Percentiles rank a stretch among this genome's conserved stretches.
Conservation (phyloP, 2,888 invertebrate genomes). For the Bhutanitis thaidina region DNA sequence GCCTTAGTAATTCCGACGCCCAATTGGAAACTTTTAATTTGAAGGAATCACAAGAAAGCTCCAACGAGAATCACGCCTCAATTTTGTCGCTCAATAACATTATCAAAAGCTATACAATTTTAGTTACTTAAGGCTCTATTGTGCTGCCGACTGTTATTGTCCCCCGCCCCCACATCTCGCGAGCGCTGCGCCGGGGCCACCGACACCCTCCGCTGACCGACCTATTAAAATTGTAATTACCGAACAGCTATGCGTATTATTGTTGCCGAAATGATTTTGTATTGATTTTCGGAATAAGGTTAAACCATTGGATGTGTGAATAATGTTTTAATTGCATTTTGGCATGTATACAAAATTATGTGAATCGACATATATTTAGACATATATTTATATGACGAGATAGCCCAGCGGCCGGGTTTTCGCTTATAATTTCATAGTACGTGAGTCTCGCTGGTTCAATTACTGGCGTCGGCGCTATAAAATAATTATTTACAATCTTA, state of each 20-base stretch:
- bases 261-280: slow-evolving; percentile 60
- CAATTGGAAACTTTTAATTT: slow-evolving; percentile 4
- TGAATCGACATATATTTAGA: too few relatives aligned
- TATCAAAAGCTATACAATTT: slow-evolving; percentile 58
- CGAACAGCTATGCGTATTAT: slow-evolving; percentile 54
- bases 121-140: slow-evolving; percentile 55
- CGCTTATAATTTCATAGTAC: too few relatives aligned
- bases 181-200: slow-evolving; percentile 24
- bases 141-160: slow-evolving; percentile 40
- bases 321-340: slow-evolving; percentile 10
- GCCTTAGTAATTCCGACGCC: background rate
- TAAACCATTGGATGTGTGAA: background rate
- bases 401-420: too few relatives aligned
- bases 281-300: slow-evolving; percentile 44
- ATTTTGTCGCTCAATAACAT: slow-evolving; percentile 42
- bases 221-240: slow-evolving; percentile 75
- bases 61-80: slow-evolving; percentile 28
- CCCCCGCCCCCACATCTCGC: slow-evolving; percentile 26
- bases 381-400: too few relatives aligned
- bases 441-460: too few relatives aligned
- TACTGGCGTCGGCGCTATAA: too few relatives aligned
- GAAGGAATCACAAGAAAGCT: slow-evolving; percentile 8
- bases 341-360: background rate
- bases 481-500: too few relatives aligned
- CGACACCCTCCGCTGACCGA: slow-evolving; percentile 51